Evolutionary conservation across 2,888 invertebrate genomes (phyloP), one percentile per base, ranked within the genome.

Genomic region (Coronaproctus castanopsis): DNA sequence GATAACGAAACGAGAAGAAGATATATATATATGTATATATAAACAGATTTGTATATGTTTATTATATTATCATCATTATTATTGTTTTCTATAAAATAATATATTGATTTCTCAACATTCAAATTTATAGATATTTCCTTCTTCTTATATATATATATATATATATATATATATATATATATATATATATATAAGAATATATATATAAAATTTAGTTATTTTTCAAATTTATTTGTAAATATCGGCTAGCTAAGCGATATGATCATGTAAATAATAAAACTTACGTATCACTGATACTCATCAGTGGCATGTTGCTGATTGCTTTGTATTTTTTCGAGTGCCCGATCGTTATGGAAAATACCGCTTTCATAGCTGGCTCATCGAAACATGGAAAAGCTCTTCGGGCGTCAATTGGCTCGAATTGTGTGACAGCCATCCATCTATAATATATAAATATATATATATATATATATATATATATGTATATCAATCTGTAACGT

Each of bases 311-410:
- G 68, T 89, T 89, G 67, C 86, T 85, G 57, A 86, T 74, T 0
- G 83, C 79, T 0, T 73, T 76, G 67, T 77, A 79, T 1, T 75
- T 75, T 64, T 77, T 75, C 61, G 77, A 73, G 66, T 83, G 80
- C 0, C 80, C 85, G 22, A 86, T 70, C 64, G 74, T 78, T 20
- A 86, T 77, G 57, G 80, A 77, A 73, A 86, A 92, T 21, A 81
- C 83, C 0, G 91, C 88, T 70, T 93, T 92, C 73, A 85, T 80
- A 50, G 81, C 78, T 0, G 92, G 92, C 72, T 92, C 92, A 71
- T 92, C 92, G 74, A 88, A 91, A 71, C 90, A 92, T 0, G 92
- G 92, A 73, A 93, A 90, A 0, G 86, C 87, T 65, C 80, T 76
- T 24, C 92, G 78, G 0, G 92, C 92, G n/a, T 78, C 78, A n/a